A percentile compares a stretch with the other conserved stretches of the same genome.
phyloP scores from a whole-genome alignment of 2,797 vertebrate genomes.

The Thunnus albacares region DNA sequence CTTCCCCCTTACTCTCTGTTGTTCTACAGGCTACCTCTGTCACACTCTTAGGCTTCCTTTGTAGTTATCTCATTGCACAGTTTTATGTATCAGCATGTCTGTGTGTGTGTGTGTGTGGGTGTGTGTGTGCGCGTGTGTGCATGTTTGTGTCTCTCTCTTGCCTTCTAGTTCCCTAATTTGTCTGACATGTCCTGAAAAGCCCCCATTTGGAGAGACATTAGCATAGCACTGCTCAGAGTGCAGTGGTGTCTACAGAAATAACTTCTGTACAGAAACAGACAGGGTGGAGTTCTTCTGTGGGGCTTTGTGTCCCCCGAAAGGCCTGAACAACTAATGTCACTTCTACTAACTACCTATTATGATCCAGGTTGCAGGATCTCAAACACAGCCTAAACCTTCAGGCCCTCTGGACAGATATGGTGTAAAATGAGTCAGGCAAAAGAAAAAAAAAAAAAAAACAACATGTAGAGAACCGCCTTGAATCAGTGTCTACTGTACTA shows the following conservation, averaged over 20 bases:
- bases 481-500: slow-evolving; percentile 6
- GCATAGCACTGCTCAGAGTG: slow-evolving; percentile 52
- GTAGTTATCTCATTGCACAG: slow-evolving; percentile 57
- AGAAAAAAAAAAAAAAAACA: neutral
- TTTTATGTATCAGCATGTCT: slow-evolving; percentile 45
- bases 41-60: slow-evolving; percentile 57
- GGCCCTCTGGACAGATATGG: slow-evolving; percentile 8
- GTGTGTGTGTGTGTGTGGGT: slow-evolving; percentile 9
- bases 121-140: slow-evolving; percentile 5
- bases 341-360: slow-evolving; percentile 26
- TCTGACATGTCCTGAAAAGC: slow-evolving; percentile 71
- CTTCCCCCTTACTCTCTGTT: slow-evolving; percentile 35
- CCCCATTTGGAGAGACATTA: slow-evolving; percentile 58
- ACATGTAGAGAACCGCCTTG: slow-evolving; percentile 3
- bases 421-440: slow-evolving; percentile 8
- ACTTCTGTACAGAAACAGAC: slow-evolving; percentile 44
- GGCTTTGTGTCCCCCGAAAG: slow-evolving; percentile 10
- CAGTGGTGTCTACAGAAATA: slow-evolving; percentile 57
- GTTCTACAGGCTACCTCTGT: slow-evolving; percentile 65
- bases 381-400: neutral
- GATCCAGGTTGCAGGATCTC: slow-evolving; percentile 15
- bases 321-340: slow-evolving; percentile 15
- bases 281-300: slow-evolving; percentile 21
- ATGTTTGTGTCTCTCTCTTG: slow-evolving; percentile 40
- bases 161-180: slow-evolving; percentile 65